These are phyloP conservation scores for Aphyosemion australe DNA, from an alignment of 2,113 vertebrate genomes.

Conservation along the genomic window DNA sequence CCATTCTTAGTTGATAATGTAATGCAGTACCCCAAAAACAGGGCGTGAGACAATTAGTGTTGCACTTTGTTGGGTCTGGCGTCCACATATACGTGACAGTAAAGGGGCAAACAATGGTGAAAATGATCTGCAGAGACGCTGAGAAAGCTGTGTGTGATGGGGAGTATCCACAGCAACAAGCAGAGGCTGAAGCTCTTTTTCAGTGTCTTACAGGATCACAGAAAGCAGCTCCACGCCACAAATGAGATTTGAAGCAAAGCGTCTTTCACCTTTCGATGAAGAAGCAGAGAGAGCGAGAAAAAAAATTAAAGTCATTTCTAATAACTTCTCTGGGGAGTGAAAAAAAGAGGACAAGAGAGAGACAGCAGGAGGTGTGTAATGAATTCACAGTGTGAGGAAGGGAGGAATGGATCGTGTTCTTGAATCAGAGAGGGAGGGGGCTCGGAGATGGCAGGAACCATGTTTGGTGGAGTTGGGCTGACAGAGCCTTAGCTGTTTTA, in stretches of 20 bases:
- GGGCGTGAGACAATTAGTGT: neutral
- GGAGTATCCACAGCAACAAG: slow-evolving; percentile 17
- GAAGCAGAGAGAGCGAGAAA: neutral
- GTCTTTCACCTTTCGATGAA: neutral
- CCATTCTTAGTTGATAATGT: neutral
- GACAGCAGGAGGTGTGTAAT: slow-evolving; percentile 21
- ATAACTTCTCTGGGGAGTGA: slow-evolving; percentile 23
- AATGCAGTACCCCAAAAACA: neutral
- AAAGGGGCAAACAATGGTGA: neutral
- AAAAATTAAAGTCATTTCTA: slow-evolving; percentile 23
- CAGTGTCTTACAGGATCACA: neutral
- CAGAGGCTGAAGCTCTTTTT: neutral
- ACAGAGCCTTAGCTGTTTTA: slow-evolving; percentile 35
- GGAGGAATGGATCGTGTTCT: slow-evolving; percentile 33
- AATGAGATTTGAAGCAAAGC: neutral
- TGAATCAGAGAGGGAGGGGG: slow-evolving; percentile 21
- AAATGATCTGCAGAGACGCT: neutral
- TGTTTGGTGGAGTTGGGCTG: slow-evolving; percentile 48
- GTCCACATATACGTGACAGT: slow-evolving; percentile 1
- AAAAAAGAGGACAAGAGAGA: slow-evolving; percentile 18
- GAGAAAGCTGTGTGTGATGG: neutral
- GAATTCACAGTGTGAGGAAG: slow-evolving; percentile 4
- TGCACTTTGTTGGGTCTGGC: neutral
- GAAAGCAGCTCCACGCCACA: neutral
- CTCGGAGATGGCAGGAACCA: slow-evolving; percentile 43